Evolutionary conservation across 2,113 vertebrate genomes (phyloP), one percentile per base, ranked within the genome.

Genomic region (Phaethon lepturus): DNA sequence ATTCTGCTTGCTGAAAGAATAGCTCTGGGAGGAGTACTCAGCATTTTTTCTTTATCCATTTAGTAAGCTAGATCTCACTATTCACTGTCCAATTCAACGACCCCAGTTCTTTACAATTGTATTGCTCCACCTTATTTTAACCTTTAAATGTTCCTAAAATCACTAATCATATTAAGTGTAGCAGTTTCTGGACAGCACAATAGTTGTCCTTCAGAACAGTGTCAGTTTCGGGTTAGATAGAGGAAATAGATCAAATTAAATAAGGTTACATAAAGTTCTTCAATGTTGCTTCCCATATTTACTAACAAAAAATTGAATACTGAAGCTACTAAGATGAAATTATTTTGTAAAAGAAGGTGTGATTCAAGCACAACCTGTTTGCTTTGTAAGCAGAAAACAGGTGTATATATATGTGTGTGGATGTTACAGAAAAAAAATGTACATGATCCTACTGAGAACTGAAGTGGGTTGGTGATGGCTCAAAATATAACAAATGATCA

Each of bases 381-480:
- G 22, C 16, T 52, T 59, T 40, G 10, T 35, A 64, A 82, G 9
- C 11, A 75, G 68, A 82, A 52, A 71, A 42, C 13, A 10, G 3
- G 7, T 49, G 8, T 38, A 12, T 14, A 15, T 58, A 8, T 16
- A 20, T 5, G 5, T 19, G 5, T 16, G n/a, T 40, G 3, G 10
- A 25, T 64, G 2, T 20, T 47, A 15, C 2, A 14, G 16, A 52
- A 64, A 69, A 64, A 69, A 78, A 22, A 7, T 6, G 3, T 7
- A 28, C 8, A 7, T 10, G 15, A 50, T 28, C 44, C 44, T 72
- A 9, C 23, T 60, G 66, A 86, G 31, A 72, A 72, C 11, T 55
- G 44, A 59, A 45, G 19, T 0, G 0, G 19, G 6, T 13, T 82
- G 13, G 10, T 60, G 53, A 26, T 31, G 13, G 7, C 5, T 60